Conservation (phyloP, 1,140 invertebrate species). For the Caenorhabditis briggsae region DNA sequence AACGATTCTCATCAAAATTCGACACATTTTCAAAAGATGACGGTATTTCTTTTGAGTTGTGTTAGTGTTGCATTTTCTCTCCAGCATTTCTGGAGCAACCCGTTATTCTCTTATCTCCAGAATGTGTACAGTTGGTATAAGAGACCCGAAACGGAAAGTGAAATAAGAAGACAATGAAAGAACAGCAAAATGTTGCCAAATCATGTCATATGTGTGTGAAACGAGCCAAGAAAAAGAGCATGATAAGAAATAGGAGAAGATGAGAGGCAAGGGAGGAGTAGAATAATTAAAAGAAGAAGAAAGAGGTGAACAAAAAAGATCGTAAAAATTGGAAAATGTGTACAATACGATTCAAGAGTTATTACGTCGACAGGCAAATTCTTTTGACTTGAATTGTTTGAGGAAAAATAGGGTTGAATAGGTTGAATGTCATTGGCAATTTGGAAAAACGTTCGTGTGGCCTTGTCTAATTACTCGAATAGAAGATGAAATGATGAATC, state of each 20-base stretch:
- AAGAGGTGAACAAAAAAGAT: slow-evolving; percentile 22
- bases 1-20: too few relatives aligned
- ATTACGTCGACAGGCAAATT: neutral
- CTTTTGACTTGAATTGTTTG: neutral
- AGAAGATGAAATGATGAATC: slow-evolving; percentile 20
- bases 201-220: slow-evolving; percentile 31
- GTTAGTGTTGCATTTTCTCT: slow-evolving; percentile 9
- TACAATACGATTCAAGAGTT: slow-evolving; percentile 1
- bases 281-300: neutral
- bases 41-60: neutral
- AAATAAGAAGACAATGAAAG: slow-evolving; percentile 49
- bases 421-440: neutral
- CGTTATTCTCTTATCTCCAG: neutral
- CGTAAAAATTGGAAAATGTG: slow-evolving; percentile 34
- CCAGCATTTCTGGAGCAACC: slow-evolving; percentile 17
- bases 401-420: neutral
- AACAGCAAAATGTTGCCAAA: slow-evolving; percentile 49
- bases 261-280: neutral
- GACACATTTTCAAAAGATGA: neutral
- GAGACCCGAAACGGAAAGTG: slow-evolving; percentile 51
- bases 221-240: neutral
- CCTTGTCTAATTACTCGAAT: slow-evolving; percentile 20
- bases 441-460: neutral
- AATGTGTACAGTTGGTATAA: slow-evolving; percentile 45
- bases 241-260: slow-evolving; percentile 15